Conservation (phyloP, 2,888 invertebrate species). For the Cephus nigrinus region DNA sequence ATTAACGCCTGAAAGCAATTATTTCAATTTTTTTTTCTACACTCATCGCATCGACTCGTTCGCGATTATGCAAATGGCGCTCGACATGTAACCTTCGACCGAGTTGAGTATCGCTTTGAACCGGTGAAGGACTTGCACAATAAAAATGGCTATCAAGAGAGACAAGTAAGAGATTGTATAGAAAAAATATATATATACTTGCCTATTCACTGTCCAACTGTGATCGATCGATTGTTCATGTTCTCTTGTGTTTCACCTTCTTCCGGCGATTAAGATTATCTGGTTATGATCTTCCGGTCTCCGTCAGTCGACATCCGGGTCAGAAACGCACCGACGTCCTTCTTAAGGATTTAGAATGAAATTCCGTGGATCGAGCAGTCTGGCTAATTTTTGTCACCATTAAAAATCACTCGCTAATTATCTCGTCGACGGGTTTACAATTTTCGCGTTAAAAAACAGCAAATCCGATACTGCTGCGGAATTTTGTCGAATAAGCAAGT, state of each 20-base stretch:
- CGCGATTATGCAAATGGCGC: neutral
- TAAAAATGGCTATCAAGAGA: neutral
- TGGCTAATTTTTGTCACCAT: neutral
- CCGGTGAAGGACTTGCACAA: neutral
- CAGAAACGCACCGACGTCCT: neutral
- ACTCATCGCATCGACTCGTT: neutral
- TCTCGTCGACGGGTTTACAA: neutral
- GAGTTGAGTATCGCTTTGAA: neutral
- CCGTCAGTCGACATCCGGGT: neutral
- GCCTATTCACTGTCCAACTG: neutral
- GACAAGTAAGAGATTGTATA: neutral
- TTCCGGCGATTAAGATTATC: neutral
- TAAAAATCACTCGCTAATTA: neutral
- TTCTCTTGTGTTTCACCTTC: neutral
- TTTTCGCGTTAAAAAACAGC: neutral
- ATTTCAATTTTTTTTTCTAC: neutral
- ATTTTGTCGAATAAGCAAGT: neutral
- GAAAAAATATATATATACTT: neutral
- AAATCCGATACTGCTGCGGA: neutral
- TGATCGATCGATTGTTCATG: neutral
- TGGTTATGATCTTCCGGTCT: neutral
- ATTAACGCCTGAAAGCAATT: neutral
- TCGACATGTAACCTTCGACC: neutral
- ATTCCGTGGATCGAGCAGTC: neutral
- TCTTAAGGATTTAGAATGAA: neutral